phyloP scores from a whole-genome alignment of 2,113 vertebrate species.

The Ceyx margarethae region DNA sequence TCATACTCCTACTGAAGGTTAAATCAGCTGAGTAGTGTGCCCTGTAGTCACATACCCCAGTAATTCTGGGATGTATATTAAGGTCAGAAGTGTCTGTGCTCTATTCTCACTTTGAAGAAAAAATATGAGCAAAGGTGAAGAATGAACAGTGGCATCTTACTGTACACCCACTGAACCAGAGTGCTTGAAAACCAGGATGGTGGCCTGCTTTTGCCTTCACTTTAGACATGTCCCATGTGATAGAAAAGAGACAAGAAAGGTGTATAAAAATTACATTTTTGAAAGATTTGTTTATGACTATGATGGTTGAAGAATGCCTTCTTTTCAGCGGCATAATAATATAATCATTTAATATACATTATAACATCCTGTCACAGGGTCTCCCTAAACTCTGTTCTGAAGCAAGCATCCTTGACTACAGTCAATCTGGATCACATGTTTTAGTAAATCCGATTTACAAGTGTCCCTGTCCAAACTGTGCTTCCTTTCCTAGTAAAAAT shows the following conservation, averaged over 20 bases:
- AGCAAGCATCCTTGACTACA: neutral
- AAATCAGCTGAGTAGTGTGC: neutral
- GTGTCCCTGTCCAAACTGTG: conserved; percentile 57
- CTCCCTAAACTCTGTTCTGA: neutral
- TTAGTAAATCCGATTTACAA: conserved; percentile 61
- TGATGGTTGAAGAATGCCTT: neutral
- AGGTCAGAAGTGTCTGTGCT: neutral
- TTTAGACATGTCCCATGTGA: neutral
- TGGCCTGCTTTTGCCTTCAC: neutral
- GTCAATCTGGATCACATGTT: neutral
- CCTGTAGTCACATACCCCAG: fast-evolving
- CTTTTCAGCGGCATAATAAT: neutral
- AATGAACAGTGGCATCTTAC: neutral
- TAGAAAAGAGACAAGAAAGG: neutral
- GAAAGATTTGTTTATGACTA: neutral
- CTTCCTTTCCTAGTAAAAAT: conserved; percentile 45
- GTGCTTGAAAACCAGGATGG: neutral
- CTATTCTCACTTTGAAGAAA: neutral
- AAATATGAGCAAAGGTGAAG: neutral
- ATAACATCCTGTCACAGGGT: neutral
- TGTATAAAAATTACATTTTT: neutral
- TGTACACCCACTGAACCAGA: neutral
- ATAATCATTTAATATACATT: neutral
- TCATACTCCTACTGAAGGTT: fast-evolving
- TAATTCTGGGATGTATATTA: neutral